These are phyloP conservation scores for Caenorhabditis sulstoni DNA, from an alignment of 2,888 invertebrate species.

Conservation along the genomic window DNA sequence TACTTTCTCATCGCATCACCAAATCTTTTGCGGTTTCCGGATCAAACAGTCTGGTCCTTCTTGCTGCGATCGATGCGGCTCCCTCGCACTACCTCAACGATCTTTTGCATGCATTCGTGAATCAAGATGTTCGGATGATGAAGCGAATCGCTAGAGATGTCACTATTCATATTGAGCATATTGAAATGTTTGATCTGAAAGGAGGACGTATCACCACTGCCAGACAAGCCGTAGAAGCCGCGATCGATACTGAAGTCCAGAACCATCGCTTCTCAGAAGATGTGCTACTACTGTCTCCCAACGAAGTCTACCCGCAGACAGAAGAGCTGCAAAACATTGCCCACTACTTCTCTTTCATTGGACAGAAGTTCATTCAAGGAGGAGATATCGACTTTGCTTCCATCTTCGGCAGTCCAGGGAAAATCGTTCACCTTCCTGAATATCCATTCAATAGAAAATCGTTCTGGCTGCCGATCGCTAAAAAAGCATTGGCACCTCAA, in stretches of 20 bases:
- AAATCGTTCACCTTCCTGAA: constrained; percentile 50
- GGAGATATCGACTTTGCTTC: constrained; percentile 19
- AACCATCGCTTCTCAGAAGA: constrained; percentile 17
- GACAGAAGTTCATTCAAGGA: constrained; percentile 37
- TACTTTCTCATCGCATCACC: constrained; percentile 34
- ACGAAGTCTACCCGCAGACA: constrained; percentile 10
- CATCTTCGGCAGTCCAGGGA: constrained; percentile 46
- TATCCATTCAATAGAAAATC: constrained; percentile 63
- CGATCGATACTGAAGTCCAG: constrained; percentile 18
- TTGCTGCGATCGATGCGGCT: constrained; percentile 59
- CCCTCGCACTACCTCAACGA: constrained; percentile 65
- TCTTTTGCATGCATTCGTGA: constrained; percentile 53
- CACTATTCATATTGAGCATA: constrained; percentile 41
- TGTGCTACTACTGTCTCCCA: constrained; percentile 29
- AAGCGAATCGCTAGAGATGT: constrained; percentile 63
- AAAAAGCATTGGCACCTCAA: constrained; percentile 4
- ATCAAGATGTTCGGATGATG: constrained; percentile 59
- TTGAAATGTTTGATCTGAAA: constrained; percentile 45
- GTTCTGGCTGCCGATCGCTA: constrained; percentile 57
- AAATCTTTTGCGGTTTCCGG: constrained; percentile 53
- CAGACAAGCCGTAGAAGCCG: constrained; percentile 56
- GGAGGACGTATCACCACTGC: constrained; percentile 57
- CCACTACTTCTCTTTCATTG: constrained; percentile 43
- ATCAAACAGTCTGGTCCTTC: constrained; percentile 40
- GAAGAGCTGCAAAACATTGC: constrained; percentile 17